Conservation (phyloP, 2,888 invertebrate species). For the Eucera pruinosa region DNA sequence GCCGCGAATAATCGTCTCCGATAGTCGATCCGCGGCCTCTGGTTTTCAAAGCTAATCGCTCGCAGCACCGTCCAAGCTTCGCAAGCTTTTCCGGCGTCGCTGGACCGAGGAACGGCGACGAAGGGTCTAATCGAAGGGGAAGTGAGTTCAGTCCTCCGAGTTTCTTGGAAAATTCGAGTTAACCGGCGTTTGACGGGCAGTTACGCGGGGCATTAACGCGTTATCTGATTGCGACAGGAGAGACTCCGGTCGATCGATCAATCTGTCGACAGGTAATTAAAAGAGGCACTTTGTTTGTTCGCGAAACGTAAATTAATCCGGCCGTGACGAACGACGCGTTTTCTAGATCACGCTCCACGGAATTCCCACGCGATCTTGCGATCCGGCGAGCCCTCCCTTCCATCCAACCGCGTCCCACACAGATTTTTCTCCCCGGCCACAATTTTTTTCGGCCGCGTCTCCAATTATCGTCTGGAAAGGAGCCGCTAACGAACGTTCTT, state of each 20-base stretch:
- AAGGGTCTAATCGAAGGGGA: neutral
- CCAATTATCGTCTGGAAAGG: neutral
- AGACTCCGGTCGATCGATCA: conserved; percentile 64
- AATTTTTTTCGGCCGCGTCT: neutral
- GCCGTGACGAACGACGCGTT: conserved; percentile 57
- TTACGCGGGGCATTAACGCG: conserved; percentile 54
- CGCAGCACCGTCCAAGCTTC: too few relatives aligned
- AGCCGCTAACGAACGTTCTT: too few relatives aligned
- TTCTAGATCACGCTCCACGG: conserved; percentile 20
- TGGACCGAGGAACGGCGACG: neutral
- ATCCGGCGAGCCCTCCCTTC: neutral
- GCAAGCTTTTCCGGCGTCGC: too few relatives aligned
- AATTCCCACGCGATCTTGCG: conserved; percentile 17
- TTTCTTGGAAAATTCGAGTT: conserved; percentile 19
- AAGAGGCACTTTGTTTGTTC: conserved; percentile 69
- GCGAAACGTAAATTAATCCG: conserved; percentile 66
- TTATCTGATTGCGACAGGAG: conserved; percentile 63
- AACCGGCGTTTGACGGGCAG: conserved; percentile 31
- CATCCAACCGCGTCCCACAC: neutral
- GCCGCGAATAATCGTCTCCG: too few relatives aligned
- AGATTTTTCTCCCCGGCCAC: neutral
- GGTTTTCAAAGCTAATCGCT: too few relatives aligned
- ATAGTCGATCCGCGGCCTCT: neutral
- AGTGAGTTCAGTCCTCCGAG: neutral
- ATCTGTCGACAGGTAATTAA: conserved; percentile 72